These are phyloP conservation scores for Eupithecia pulchellata DNA, from an alignment of 2,888 invertebrate species.

Conservation along the genomic window DNA sequence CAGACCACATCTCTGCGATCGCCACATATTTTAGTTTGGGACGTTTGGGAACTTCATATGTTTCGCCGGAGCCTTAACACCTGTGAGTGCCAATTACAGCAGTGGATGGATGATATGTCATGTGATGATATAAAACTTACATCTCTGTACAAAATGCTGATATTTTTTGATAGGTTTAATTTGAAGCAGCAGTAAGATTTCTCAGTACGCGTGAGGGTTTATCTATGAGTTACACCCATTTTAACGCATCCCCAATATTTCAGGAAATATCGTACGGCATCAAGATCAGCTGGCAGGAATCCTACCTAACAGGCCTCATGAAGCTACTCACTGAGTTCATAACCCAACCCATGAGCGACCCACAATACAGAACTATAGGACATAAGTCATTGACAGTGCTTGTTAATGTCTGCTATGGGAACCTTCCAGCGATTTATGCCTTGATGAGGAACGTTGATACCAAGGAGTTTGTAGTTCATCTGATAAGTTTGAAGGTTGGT, in stretches of 20 bases:
- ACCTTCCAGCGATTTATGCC: conserved; percentile 90
- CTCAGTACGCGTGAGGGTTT: no score
- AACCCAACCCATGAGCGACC: conserved; percentile 75
- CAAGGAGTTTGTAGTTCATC: conserved; percentile 87
- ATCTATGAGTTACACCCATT: no score
- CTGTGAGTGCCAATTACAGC: no score
- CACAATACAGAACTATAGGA: conserved; percentile 72
- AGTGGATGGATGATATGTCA: no score
- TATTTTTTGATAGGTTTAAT: no score
- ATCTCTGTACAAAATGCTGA: no score
- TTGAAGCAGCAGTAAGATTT: no score
- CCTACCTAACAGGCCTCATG: conserved; percentile 88
- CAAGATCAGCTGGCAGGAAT: conserved; percentile 92
- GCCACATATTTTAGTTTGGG: no score
- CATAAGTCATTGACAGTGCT: conserved; percentile 87
- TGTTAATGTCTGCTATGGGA: conserved; percentile 92
- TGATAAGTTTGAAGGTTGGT: conserved; percentile 86
- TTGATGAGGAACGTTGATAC: conserved; percentile 90
- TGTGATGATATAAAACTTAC: no score
- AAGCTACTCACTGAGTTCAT: conserved; percentile 89
- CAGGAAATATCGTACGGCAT: conserved; percentile 92
- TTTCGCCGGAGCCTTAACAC: no score
- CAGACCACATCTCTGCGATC: no score
- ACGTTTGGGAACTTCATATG: no score
- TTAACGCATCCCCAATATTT: conserved; percentile 52